phyloP scores from a whole-genome alignment of 2,888 invertebrate genomes.

The Cordilura impudica region DNA sequence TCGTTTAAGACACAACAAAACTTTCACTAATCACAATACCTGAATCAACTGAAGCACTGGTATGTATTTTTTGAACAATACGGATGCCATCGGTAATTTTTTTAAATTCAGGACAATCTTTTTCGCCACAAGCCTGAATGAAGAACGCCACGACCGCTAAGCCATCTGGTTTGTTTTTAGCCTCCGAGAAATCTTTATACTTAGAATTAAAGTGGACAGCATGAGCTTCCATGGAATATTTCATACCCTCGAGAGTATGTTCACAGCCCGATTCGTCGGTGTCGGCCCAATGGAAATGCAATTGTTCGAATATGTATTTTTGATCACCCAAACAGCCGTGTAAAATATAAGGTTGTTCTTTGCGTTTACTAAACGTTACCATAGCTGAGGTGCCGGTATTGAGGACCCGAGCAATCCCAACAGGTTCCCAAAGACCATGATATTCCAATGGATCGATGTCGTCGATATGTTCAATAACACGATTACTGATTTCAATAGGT shows the following conservation, averaged over 20 bases:
- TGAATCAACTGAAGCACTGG: slow-evolving; percentile 76
- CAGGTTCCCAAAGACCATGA: slow-evolving; percentile 78
- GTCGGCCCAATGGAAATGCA: slow-evolving; percentile 90
- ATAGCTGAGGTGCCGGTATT: slow-evolving; percentile 79
- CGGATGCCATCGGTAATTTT: slow-evolving; percentile 80
- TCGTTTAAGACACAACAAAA: background rate
- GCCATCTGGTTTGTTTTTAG: slow-evolving; percentile 84
- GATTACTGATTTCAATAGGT: slow-evolving; percentile 77
- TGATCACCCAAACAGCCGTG: slow-evolving; percentile 83
- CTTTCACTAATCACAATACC: slow-evolving; percentile 72
- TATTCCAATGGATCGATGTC: slow-evolving; percentile 77
- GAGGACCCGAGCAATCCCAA: slow-evolving; percentile 76
- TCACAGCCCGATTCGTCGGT: slow-evolving; percentile 88
- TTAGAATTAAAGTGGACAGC: slow-evolving; percentile 88
- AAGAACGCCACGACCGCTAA: slow-evolving; percentile 85
- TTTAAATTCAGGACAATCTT: slow-evolving; percentile 81
- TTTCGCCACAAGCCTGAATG: slow-evolving; percentile 81
- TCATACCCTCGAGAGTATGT: slow-evolving; percentile 86
- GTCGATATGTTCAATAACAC: slow-evolving; percentile 77
- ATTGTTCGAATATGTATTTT: slow-evolving; percentile 85
- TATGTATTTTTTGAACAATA: slow-evolving; percentile 75
- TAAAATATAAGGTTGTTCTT: slow-evolving; percentile 80
- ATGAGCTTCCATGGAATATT: slow-evolving; percentile 88
- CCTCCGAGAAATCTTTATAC: slow-evolving; percentile 82
- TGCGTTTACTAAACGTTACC: slow-evolving; percentile 81